Conservation (phyloP, 2,113 vertebrate species). For the Delphinus delphis region DNA sequence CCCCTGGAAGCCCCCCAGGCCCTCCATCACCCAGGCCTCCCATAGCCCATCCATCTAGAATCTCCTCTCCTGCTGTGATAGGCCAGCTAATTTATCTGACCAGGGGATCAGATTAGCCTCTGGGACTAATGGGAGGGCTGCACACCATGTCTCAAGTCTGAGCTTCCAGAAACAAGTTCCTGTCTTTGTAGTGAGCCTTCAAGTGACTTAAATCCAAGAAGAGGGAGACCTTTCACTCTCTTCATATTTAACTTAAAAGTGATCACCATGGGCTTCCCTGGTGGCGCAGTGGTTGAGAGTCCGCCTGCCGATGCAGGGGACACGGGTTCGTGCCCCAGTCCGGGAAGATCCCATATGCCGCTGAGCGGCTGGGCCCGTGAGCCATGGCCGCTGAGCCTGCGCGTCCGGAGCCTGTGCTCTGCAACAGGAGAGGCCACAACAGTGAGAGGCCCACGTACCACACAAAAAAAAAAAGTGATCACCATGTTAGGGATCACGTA, state of each 20-base stretch:
- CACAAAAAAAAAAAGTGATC: neutral
- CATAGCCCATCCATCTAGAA: neutral
- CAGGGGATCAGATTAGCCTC: neutral
- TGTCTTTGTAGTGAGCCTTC: neutral
- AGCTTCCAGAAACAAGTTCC: neutral
- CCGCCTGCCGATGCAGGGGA: no score
- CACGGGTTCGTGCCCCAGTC: no score
- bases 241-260: neutral
- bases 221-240: neutral
- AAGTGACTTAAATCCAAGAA: neutral
- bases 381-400: no score
- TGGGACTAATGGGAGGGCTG: neutral
- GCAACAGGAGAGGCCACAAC: no score
- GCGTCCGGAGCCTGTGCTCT: no score
- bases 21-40: neutral
- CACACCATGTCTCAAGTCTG: neutral
- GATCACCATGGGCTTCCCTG: no score
- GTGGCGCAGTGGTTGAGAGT: no score
- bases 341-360: no score
- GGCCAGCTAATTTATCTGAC: neutral
- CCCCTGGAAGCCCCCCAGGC: neutral
- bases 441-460: no score
- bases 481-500: rapidly evolving
- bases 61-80: neutral
- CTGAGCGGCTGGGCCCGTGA: no score